Evolutionary conservation across 2,888 invertebrate genomes (phyloP).

Genomic region (Hirudinaria manillensis): DNA sequence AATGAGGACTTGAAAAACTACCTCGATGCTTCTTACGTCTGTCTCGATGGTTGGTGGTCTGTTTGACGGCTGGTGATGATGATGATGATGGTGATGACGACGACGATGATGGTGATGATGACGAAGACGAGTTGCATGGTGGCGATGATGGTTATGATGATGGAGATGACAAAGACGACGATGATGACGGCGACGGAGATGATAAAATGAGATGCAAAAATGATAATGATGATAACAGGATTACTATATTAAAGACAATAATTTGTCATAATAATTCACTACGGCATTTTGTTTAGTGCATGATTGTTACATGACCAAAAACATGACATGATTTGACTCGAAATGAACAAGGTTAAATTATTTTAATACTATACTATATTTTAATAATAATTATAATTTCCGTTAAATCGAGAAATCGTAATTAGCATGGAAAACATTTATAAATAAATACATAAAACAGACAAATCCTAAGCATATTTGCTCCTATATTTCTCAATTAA

Average conservation of each 20-base stretch:
- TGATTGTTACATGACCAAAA: no score
- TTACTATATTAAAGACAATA: not conserved
- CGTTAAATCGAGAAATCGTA: not conserved
- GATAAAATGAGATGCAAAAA: not conserved
- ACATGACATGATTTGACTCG: no score
- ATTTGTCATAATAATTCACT: no score
- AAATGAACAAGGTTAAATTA: no score
- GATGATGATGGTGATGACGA: slow-evolving; percentile 17
- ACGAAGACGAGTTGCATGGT: not conserved
- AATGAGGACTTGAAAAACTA: slow-evolving; percentile 37
- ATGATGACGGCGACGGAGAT: not conserved
- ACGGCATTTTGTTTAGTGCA: no score
- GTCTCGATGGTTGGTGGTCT: slow-evolving; percentile 29
- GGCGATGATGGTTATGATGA: not conserved
- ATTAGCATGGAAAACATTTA: no score
- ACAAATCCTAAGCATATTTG: not conserved
- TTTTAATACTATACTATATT: not conserved
- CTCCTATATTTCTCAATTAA: not conserved
- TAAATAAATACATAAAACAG: no score
- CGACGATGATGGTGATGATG: not conserved
- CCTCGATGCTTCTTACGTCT: slow-evolving; percentile 34
- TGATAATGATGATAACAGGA: not conserved
- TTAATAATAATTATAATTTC: not conserved
- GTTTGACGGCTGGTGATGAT: not conserved
- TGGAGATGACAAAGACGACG: slow-evolving; percentile 15